These are phyloP conservation scores for Bellardia bayeri DNA, from an alignment of 2,888 invertebrate genomes.

Conservation along the genomic window DNA sequence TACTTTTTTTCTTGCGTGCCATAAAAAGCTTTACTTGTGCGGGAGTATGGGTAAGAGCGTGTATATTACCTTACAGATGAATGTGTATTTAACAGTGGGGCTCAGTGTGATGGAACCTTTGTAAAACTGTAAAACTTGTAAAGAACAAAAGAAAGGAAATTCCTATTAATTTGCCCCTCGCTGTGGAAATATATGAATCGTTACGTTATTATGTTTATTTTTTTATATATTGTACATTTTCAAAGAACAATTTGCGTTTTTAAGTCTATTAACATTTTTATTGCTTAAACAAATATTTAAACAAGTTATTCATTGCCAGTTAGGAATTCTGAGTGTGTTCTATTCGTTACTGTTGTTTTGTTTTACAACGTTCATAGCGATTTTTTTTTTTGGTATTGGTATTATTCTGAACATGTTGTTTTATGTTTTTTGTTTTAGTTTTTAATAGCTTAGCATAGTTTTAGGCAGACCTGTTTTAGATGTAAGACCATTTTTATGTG, in stretches of 20 bases:
- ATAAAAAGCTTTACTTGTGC: slow-evolving; percentile 32
- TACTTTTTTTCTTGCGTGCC: slow-evolving; percentile 48
- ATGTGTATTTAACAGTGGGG: slow-evolving; percentile 7
- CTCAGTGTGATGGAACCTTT: not conserved
- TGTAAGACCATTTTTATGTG: not conserved
- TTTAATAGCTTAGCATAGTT: slow-evolving; percentile 45
- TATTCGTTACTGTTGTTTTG: slow-evolving; percentile 4
- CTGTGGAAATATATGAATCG: slow-evolving; percentile 7
- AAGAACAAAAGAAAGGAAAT: not conserved
- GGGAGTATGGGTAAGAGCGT: not conserved
- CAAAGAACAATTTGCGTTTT: slow-evolving; percentile 54
- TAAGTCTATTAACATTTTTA: slow-evolving; percentile 79
- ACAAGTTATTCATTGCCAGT: slow-evolving; percentile 46
- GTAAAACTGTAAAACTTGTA: no score
- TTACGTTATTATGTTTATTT: slow-evolving; percentile 15
- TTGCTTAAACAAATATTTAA: slow-evolving; percentile 78
- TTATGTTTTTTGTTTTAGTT: slow-evolving; percentile 23
- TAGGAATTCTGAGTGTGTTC: slow-evolving; percentile 27
- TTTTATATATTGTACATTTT: slow-evolving; percentile 15
- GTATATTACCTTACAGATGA: not conserved
- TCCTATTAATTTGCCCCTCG: not conserved
- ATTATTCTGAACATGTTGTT: slow-evolving; percentile 28
- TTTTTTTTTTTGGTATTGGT: not conserved
- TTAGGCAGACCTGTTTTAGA: slow-evolving; percentile 40
- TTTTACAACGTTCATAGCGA: not conserved